Percentiles rank a stretch among this genome's conserved stretches.
Evolutionary conservation across 2,888 invertebrate species (phyloP).

Genomic region (Diplazon laetatorius): DNA sequence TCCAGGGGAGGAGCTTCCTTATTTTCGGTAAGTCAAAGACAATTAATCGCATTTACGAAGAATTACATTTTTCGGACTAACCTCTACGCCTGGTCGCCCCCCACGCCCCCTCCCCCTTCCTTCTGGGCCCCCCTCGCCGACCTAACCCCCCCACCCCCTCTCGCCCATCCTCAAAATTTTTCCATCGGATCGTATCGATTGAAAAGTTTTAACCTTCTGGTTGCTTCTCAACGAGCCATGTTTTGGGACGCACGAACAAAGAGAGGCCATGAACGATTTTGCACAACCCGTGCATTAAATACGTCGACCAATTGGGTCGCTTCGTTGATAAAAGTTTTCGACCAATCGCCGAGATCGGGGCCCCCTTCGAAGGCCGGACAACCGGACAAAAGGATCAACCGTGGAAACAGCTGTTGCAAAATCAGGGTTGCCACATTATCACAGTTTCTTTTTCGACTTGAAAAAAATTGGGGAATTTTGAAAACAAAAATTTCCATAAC

Average conservation of each 20-base stretch:
- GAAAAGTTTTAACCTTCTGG: conserved; percentile 14
- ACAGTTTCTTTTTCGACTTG: no score
- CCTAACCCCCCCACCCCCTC: no score
- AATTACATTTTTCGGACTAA: conserved; percentile 8
- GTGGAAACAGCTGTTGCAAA: conserved; percentile 73
- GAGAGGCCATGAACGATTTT: conserved; percentile 52
- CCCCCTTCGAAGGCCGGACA: conserved; percentile 62
- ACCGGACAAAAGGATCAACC: conserved; percentile 67
- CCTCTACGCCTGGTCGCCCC: no score
- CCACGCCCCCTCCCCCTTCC: no score
- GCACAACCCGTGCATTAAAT: conserved; percentile 67
- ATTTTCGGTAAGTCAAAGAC: conserved; percentile 78
- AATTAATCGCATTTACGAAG: no score
- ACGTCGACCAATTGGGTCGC: conserved; percentile 72
- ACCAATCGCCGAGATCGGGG: conserved; percentile 71
- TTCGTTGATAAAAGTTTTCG: conserved; percentile 62
- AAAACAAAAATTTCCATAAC: conserved; percentile 17
- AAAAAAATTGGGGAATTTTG: no score
- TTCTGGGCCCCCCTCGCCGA: no score
- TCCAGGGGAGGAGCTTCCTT: conserved; percentile 78
- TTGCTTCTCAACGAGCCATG: conserved; percentile 9
- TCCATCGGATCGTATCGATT: conserved; percentile 11
- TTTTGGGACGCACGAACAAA: conserved; percentile 66
- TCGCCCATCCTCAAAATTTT: not conserved
- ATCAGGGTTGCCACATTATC: conserved; percentile 68